These are phyloP conservation scores for Xanthorhoe designata DNA, from an alignment of 2,888 invertebrate species.

Conservation along the genomic window DNA sequence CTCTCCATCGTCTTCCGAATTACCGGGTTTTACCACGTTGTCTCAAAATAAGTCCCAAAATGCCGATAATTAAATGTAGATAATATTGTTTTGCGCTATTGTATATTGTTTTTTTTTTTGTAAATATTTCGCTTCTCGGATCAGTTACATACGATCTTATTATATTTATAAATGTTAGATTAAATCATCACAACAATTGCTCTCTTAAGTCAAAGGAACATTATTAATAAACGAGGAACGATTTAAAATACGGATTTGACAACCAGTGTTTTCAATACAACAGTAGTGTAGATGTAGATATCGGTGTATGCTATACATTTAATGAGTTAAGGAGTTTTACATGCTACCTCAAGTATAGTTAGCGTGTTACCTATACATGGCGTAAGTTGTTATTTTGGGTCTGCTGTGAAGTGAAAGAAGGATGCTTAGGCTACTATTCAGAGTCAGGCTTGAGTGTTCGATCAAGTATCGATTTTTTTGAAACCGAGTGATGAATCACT, in stretches of 20 bases:
- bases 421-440: too few relatives aligned
- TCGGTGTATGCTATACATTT: background rate
- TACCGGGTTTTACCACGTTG: slow-evolving; percentile 5
- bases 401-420: slow-evolving; percentile 8
- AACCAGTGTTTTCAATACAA: background rate
- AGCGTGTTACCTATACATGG: background rate
- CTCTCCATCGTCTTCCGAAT: slow-evolving; percentile 22
- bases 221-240: background rate
- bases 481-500: too few relatives aligned
- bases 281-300: background rate
- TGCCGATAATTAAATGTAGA: slow-evolving; percentile 14
- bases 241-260: background rate
- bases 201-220: slow-evolving; percentile 20
- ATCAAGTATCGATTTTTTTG: too few relatives aligned
- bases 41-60: slow-evolving; percentile 19
- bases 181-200: slow-evolving; percentile 12
- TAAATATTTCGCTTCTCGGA: slow-evolving; percentile 3
- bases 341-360: background rate
- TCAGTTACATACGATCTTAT: background rate
- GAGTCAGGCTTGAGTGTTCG: too few relatives aligned
- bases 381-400: slow-evolving; percentile 12
- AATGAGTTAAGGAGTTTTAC: slow-evolving; percentile 2
- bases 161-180: slow-evolving; percentile 1
- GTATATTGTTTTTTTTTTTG: background rate
- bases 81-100: background rate